Evolutionary conservation across 2,888 invertebrate genomes (phyloP).

Genomic region (Pantelozetes paolii): DNA sequence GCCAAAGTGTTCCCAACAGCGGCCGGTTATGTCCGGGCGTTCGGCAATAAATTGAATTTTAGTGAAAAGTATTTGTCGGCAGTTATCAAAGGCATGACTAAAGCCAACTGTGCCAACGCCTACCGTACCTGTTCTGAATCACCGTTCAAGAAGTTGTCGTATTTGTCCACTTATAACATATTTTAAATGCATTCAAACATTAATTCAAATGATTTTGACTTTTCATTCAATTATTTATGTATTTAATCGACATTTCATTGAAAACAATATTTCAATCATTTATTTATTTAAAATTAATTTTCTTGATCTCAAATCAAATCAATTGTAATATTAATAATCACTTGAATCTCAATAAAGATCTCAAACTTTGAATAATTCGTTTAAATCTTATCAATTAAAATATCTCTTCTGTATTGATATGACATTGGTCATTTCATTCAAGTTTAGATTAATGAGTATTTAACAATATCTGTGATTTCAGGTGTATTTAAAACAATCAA

Average conservation of each 20-base stretch:
- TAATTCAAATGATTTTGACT: not conserved
- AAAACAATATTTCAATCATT: not conserved
- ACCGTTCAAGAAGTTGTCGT: constrained; percentile 42
- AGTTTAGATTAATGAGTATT: too few species aligned
- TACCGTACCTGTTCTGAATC: constrained; percentile 9
- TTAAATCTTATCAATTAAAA: too few species aligned
- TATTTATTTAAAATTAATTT: not conserved
- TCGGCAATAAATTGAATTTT: constrained; percentile 8
- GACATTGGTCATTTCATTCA: too few species aligned
- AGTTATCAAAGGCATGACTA: constrained; percentile 24
- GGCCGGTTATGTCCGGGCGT: not conserved
- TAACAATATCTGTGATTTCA: too few species aligned
- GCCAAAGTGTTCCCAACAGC: constrained; percentile 4
- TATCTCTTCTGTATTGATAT: too few species aligned
- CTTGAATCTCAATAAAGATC: too few species aligned
- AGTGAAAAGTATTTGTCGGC: constrained; percentile 30
- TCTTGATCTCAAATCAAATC: too few species aligned
- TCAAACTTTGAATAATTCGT: too few species aligned
- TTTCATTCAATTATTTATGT: not conserved
- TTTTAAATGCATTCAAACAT: not conserved
- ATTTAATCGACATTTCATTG: not conserved
- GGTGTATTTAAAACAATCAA: too few species aligned
- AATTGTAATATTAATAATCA: too few species aligned
- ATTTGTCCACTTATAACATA: constrained; percentile 17
- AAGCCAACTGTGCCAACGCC: constrained; percentile 1